Percentiles rank a stretch among this genome's conserved stretches.
Evolutionary conservation across 2,113 vertebrate species (phyloP).

Genomic region (Butorides virescens): DNA sequence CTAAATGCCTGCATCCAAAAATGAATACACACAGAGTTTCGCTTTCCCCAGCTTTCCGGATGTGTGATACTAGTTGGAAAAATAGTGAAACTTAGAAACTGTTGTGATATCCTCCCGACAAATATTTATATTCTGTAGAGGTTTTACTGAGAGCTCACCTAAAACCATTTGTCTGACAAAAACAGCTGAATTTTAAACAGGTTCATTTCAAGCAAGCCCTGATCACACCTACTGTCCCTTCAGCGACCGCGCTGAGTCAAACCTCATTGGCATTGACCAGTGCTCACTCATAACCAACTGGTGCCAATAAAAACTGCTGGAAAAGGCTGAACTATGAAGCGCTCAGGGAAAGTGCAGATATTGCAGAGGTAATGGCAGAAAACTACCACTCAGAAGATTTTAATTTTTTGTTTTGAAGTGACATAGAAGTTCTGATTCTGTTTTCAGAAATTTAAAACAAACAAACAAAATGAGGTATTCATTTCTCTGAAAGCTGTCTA

Average conservation of each 20-base stretch:
- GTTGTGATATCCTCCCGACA: background rate
- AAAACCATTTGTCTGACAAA: background rate
- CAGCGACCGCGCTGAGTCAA: background rate
- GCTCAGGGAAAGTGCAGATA: background rate
- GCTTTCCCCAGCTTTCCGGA: background rate
- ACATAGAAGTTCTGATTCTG: background rate
- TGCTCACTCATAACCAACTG: background rate
- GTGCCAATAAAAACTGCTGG: background rate
- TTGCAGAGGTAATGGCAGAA: background rate
- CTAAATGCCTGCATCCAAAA: background rate
- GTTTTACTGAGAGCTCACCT: background rate
- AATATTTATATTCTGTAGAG: background rate
- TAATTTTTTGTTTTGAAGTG: background rate
- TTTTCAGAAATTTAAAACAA: background rate
- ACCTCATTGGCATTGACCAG: background rate
- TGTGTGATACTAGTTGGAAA: background rate
- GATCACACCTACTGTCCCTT: background rate
- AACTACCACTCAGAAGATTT: background rate
- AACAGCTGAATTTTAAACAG: background rate
- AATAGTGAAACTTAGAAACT: background rate
- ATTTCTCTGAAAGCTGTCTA: background rate
- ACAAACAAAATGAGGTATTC: background rate
- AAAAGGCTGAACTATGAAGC: background rate
- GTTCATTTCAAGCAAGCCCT: background rate
- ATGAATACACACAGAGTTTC: background rate